Percentiles rank a stretch among this genome's conserved stretches.
These are phyloP conservation scores for Tribolium freemani DNA, from an alignment of 2,888 invertebrate species.

Conservation along the genomic window DNA sequence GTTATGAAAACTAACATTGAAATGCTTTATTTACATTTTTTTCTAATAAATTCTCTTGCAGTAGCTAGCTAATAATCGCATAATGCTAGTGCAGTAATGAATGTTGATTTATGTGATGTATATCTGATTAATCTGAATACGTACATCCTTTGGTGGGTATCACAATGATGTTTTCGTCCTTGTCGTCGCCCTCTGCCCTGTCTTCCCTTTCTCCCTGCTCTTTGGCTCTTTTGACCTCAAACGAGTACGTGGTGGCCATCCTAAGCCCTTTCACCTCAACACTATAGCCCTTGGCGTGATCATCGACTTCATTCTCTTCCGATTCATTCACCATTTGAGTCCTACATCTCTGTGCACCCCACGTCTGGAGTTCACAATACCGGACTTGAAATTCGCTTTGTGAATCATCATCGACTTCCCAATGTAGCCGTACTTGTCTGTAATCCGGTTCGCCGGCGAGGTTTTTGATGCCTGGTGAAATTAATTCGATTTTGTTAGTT, in stretches of 20 bases:
- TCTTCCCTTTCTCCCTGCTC: conserved; percentile 67
- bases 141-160: conserved; percentile 89
- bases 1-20: no score
- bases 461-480: conserved; percentile 72
- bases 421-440: conserved; percentile 75
- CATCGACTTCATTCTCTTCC: conserved; percentile 52
- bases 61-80: background rate
- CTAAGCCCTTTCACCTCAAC: conserved; percentile 79
- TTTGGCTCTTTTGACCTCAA: conserved; percentile 76
- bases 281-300: conserved; percentile 69
- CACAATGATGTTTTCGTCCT: conserved; percentile 77
- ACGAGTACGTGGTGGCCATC: conserved; percentile 87
- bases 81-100: no score
- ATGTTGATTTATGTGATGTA: no score
- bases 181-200: conserved; percentile 67
- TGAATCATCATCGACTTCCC: conserved; percentile 73
- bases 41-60: background rate
- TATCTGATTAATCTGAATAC: conserved; percentile 59
- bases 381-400: conserved; percentile 78
- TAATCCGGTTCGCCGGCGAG: conserved; percentile 78
- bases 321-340: conserved; percentile 66
- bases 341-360: conserved; percentile 83
- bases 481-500: conserved; percentile 19
- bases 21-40: background rate
- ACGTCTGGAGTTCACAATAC: conserved; percentile 85